These are phyloP conservation scores for Sylvia borin DNA, from an alignment of 2,797 vertebrate genomes.

Conservation along the genomic window DNA sequence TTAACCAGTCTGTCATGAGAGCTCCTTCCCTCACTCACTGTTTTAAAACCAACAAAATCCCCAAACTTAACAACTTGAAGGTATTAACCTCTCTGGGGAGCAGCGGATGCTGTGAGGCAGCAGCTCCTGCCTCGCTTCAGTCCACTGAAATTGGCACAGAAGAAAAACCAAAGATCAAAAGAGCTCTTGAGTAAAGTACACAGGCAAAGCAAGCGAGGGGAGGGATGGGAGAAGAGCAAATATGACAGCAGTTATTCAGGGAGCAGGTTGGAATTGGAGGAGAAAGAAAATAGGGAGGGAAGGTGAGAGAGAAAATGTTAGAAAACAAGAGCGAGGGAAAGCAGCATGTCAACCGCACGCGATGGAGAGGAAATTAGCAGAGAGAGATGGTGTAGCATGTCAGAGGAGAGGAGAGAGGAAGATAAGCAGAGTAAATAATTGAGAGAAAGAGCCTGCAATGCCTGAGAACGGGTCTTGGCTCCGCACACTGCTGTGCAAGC, in stretches of 20 bases:
- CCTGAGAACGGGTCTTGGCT: not conserved
- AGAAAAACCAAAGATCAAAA: conserved; percentile 54
- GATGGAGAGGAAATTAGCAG: conserved; percentile 35
- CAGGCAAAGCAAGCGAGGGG: not conserved
- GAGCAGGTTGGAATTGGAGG: not conserved
- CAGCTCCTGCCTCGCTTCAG: not conserved
- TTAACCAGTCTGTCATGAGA: not conserved
- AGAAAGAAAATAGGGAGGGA: not conserved
- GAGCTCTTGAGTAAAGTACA: conserved; percentile 33
- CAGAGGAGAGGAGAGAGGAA: conserved; percentile 24
- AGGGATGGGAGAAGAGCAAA: conserved; percentile 24
- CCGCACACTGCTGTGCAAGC: not conserved
- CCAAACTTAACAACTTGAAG: conserved; percentile 10
- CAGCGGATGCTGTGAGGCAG: not conserved
- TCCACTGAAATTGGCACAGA: not conserved
- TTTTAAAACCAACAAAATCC: conserved; percentile 22
- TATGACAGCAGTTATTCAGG: conserved; percentile 28
- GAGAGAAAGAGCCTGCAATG: conserved; percentile 37
- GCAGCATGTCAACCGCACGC: not conserved
- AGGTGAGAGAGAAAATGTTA: not conserved
- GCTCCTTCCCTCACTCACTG: not conserved
- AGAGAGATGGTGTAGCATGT: conserved; percentile 24
- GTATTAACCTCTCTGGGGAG: conserved; percentile 34
- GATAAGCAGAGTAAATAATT: conserved; percentile 58
- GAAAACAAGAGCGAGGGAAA: not conserved